These are phyloP conservation scores for Clupea harengus DNA, from an alignment of 2,113 vertebrate species.

Conservation along the genomic window DNA sequence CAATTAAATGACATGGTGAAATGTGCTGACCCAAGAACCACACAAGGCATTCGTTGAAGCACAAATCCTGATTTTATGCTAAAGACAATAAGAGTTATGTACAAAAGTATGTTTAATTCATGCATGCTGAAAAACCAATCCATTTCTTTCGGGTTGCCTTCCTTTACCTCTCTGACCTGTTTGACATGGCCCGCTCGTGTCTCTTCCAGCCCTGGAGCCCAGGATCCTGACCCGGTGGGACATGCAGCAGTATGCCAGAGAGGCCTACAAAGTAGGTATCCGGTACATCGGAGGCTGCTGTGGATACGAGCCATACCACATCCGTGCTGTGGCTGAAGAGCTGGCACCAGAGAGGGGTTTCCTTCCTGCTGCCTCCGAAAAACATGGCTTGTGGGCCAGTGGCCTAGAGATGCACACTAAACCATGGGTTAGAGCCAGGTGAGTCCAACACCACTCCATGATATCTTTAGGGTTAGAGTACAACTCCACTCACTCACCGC, in stretches of 20 bases:
- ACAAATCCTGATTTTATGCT: too few relatives aligned
- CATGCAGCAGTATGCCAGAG: conserved; percentile 89
- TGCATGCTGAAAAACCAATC: too few relatives aligned
- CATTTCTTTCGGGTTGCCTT: neutral
- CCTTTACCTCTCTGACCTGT: neutral
- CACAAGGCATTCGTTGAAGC: too few relatives aligned
- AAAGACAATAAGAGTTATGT: too few relatives aligned
- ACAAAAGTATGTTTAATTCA: too few relatives aligned
- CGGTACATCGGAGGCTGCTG: conserved; percentile 92
- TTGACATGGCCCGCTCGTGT: neutral
- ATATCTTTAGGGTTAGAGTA: too few relatives aligned
- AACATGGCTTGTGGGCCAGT: conserved; percentile 88
- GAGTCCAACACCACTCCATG: conserved; percentile 28
- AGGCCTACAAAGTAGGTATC: conserved; percentile 86
- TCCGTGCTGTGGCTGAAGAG: conserved; percentile 89
- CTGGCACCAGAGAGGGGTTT: conserved; percentile 82
- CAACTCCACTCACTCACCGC: too few relatives aligned
- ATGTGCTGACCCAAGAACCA: too few relatives aligned
- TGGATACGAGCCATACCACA: conserved; percentile 92
- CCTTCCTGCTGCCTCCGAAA: conserved; percentile 84
- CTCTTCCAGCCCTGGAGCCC: conserved; percentile 82
- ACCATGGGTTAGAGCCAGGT: conserved; percentile 96
- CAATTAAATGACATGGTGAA: too few relatives aligned
- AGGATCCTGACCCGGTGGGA: conserved; percentile 91
- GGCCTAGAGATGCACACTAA: conserved; percentile 93